These are phyloP conservation scores for Petrolisthes manimaculis DNA, from an alignment of 2,888 invertebrate genomes.

Conservation along the genomic window DNA sequence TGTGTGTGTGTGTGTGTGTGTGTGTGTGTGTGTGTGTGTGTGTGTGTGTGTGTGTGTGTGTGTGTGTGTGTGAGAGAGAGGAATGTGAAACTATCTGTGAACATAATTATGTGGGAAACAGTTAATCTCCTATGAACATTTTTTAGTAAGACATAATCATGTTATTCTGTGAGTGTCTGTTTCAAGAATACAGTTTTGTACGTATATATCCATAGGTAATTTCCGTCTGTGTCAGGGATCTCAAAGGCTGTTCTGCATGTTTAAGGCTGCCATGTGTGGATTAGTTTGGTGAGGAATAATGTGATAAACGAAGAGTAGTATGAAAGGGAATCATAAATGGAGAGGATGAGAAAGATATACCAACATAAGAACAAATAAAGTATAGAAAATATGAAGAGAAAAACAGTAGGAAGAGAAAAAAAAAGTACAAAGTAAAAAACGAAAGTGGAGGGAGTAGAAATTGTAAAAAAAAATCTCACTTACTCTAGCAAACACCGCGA, in stretches of 20 bases:
- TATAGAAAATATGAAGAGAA: not conserved
- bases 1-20: not conserved
- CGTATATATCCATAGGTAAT: no score
- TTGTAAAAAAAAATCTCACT: not conserved
- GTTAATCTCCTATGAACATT: no score
- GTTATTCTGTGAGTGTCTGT: no score
- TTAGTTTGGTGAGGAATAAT: not conserved
- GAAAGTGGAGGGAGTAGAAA: not conserved
- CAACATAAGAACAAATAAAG: not conserved
- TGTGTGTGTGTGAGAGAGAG: no score
- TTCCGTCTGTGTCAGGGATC: no score
- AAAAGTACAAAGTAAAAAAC: not conserved
- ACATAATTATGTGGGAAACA: no score
- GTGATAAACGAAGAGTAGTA: not conserved
- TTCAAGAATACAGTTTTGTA: no score
- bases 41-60: no score
- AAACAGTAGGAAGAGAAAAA: not conserved
- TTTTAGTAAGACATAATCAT: no score
- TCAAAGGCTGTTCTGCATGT: no score
- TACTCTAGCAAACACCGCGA: no score
- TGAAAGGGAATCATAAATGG: not conserved
- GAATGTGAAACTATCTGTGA: not conserved
- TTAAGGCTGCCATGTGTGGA: no score
- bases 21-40: not conserved
- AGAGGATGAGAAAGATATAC: not conserved